These are phyloP conservation scores for Calliphora vomitoria DNA, from an alignment of 2,888 invertebrate genomes.

Conservation along the genomic window DNA sequence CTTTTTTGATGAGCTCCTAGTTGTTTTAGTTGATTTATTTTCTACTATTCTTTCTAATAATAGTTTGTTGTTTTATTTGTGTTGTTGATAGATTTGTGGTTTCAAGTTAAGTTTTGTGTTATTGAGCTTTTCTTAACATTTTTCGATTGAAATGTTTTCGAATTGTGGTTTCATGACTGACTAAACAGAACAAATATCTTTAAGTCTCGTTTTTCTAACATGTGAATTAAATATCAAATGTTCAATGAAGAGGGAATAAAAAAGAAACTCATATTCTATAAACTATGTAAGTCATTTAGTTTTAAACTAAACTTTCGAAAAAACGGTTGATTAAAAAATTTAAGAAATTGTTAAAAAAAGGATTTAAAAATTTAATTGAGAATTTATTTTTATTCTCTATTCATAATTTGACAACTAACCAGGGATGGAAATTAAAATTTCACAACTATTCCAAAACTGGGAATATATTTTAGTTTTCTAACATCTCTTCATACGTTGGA, in stretches of 20 bases:
- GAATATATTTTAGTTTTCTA: too few species aligned
- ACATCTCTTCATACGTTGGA: too few species aligned
- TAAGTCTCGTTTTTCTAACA: constrained; percentile 67
- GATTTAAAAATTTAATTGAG: too few species aligned
- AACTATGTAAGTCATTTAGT: constrained; percentile 6
- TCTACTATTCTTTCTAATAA: not conserved
- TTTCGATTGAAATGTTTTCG: constrained; percentile 69
- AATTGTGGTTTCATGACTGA: constrained; percentile 78
- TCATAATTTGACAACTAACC: too few species aligned
- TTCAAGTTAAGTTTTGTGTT: constrained; percentile 64
- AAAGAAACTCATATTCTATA: not conserved
- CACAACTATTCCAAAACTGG: too few species aligned
- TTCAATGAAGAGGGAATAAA: not conserved
- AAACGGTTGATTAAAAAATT: not conserved
- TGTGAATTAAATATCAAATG: constrained; percentile 69
- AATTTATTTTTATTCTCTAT: too few species aligned
- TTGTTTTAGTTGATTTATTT: not conserved
- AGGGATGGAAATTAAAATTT: too few species aligned
- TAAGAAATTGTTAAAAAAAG: not conserved
- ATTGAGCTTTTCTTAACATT: constrained; percentile 56
- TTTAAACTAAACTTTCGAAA: not conserved
- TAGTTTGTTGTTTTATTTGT: not conserved
- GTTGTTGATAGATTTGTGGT: constrained; percentile 62
- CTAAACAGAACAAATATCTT: constrained; percentile 76
- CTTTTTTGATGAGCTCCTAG: constrained; percentile 35